A percentile compares a stretch with the other conserved stretches of the same genome.
Conservation (phyloP, 2,888 invertebrate genomes). For the Zaprionus obscuricornis region DNA sequence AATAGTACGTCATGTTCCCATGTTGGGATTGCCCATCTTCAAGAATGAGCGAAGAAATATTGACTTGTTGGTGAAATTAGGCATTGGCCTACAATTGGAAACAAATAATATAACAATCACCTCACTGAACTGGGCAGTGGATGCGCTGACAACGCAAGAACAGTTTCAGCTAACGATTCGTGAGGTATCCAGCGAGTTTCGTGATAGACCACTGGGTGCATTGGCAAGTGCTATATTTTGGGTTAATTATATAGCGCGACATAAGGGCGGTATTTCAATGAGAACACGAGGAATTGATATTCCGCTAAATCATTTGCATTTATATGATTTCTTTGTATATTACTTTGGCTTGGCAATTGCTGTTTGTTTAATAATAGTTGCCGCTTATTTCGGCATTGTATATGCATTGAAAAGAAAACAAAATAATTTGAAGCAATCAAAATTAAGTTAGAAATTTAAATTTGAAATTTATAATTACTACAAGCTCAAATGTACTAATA, state of each 20-base stretch:
- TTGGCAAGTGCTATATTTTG: slow-evolving; percentile 83
- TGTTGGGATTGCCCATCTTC: slow-evolving; percentile 83
- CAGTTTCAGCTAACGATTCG: slow-evolving; percentile 79
- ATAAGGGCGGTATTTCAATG: slow-evolving; percentile 80
- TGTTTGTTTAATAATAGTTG: slow-evolving; percentile 39
- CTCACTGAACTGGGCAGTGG: slow-evolving; percentile 80
- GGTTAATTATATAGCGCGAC: slow-evolving; percentile 83
- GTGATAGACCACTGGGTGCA: slow-evolving; percentile 82
- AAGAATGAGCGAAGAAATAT: slow-evolving; percentile 82
- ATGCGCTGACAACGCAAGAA: slow-evolving; percentile 78
- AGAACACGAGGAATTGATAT: slow-evolving; percentile 77
- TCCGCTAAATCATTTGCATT: slow-evolving; percentile 78
- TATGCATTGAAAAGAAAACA: slow-evolving; percentile 56
- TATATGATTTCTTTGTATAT: slow-evolving; percentile 83
- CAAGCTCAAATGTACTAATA: slow-evolving; percentile 29
- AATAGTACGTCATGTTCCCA: slow-evolving; percentile 83
- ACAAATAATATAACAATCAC: slow-evolving; percentile 76
- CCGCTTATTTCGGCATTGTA: slow-evolving; percentile 35
- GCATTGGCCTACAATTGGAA: slow-evolving; percentile 78
- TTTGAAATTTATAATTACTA: not conserved
- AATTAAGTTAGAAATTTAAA: slow-evolving; percentile 58
- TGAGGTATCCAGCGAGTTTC: slow-evolving; percentile 79
- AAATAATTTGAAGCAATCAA: slow-evolving; percentile 60
- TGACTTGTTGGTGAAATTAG: slow-evolving; percentile 68
- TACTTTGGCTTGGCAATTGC: slow-evolving; percentile 64